Percentiles rank a stretch among this genome's conserved stretches.
These are phyloP conservation scores for Eutolmus rufibarbis DNA, from an alignment of 2,888 invertebrate species.

Conservation along the genomic window DNA sequence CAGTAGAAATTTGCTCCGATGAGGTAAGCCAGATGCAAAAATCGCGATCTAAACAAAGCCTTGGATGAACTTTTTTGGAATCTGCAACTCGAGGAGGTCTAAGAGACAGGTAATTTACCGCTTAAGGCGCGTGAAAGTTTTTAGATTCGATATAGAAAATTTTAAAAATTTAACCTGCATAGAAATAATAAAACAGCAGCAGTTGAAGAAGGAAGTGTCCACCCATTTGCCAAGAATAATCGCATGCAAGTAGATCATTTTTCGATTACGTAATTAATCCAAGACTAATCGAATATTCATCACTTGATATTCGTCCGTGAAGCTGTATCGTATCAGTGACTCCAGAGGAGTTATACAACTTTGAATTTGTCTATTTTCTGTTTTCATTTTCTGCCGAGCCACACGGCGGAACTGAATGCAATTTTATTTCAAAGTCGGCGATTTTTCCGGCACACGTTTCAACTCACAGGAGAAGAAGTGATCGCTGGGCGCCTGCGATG, in stretches of 20 bases:
- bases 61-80: neutral
- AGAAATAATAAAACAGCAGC: neutral
- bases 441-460: neutral
- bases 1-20: neutral
- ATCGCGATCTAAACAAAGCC: neutral
- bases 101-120: neutral
- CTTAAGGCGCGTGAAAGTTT: conserved; percentile 8
- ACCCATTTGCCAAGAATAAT: neutral
- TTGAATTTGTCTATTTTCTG: neutral
- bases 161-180: neutral
- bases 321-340: neutral
- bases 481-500: neutral
- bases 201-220: neutral
- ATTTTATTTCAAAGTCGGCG: neutral
- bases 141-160: neutral
- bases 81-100: neutral
- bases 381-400: conserved; percentile 16
- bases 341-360: conserved; percentile 36
- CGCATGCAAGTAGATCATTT: neutral
- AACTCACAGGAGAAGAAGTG: neutral
- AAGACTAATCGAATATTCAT: conserved; percentile 29
- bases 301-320: neutral
- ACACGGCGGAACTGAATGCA: conserved; percentile 36
- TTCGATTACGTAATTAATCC: neutral
- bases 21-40: conserved; percentile 9